A percentile compares a stretch with the other conserved stretches of the same genome.
These are phyloP conservation scores for Hyles vespertilio DNA, from an alignment of 1,140 invertebrate species.

Conservation along the genomic window DNA sequence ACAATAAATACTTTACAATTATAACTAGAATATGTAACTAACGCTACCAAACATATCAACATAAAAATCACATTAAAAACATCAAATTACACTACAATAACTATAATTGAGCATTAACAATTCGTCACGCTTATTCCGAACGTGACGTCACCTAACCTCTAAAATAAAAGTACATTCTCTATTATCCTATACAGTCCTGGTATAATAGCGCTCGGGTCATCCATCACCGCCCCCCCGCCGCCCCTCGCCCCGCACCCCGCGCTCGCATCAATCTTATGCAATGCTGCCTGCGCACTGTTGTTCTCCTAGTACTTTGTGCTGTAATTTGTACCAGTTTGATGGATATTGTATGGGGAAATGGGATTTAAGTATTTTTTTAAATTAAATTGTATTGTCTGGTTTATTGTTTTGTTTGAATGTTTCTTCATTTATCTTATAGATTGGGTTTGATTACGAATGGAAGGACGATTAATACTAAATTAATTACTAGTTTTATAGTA, in stretches of 20 bases:
- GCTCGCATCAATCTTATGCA: slow-evolving; percentile 55
- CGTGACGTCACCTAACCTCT: slow-evolving; percentile 1
- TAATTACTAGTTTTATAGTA: too few relatives aligned
- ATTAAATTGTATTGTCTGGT: background rate
- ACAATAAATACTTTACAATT: too few relatives aligned
- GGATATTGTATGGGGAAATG: slow-evolving; percentile 6
- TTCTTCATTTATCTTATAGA: too few relatives aligned
- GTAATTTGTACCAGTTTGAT: slow-evolving; percentile 24
- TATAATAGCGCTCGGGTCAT: slow-evolving; percentile 29
- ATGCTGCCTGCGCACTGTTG: slow-evolving; percentile 33
- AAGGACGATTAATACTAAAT: too few relatives aligned
- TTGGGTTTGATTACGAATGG: too few relatives aligned
- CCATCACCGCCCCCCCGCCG: slow-evolving; percentile 26
- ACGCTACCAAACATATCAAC: too few relatives aligned
- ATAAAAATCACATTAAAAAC: too few relatives aligned
- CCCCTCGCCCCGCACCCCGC: slow-evolving; percentile 24
- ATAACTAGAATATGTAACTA: too few relatives aligned
- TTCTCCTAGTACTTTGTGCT: slow-evolving; percentile 37
- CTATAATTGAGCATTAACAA: too few relatives aligned
- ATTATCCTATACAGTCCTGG: slow-evolving; percentile 10
- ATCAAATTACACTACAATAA: too few relatives aligned
- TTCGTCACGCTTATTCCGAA: too few relatives aligned
- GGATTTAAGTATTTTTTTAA: background rate
- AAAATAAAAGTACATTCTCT: background rate
- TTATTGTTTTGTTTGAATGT: too few relatives aligned